Conservation (phyloP, 2,797 vertebrate species). For the Typhlichthys eigenmanni region DNA sequence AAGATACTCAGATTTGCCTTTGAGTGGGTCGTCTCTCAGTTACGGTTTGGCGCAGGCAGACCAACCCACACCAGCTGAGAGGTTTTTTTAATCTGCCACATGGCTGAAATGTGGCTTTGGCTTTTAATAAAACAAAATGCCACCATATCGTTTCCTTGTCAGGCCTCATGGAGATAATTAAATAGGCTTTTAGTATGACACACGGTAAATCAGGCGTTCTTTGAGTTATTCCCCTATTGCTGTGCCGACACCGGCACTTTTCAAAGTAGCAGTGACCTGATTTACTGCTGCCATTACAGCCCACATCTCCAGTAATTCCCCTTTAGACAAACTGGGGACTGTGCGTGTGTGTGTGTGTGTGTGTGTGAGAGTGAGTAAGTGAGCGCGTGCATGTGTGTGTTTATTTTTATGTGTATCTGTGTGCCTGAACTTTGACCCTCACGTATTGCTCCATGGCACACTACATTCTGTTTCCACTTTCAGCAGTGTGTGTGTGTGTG, state of each 20-base stretch:
- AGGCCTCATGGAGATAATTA: constrained; percentile 31
- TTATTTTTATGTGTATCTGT: constrained; percentile 6
- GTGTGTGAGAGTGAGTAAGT: not conserved
- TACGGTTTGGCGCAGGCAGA: constrained; percentile 59
- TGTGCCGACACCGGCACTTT: constrained; percentile 33
- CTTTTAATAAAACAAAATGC: constrained; percentile 51
- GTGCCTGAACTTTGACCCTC: constrained; percentile 14
- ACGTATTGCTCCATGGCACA: constrained; percentile 5
- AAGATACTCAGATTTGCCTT: constrained; percentile 49
- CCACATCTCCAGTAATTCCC: constrained; percentile 26
- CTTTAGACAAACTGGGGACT: constrained; percentile 13
- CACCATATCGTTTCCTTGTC: constrained; percentile 39
- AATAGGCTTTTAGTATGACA: constrained; percentile 23
- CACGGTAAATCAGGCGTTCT: constrained; percentile 36
- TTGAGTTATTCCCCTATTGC: constrained; percentile 21
- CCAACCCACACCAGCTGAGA: constrained; percentile 38
- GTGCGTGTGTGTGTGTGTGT: constrained; percentile 4
- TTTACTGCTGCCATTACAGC: constrained; percentile 21
- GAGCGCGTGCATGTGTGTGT: constrained; percentile 5
- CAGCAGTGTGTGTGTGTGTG: constrained; percentile 9
- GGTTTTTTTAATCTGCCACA: constrained; percentile 51
- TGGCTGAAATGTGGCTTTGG: constrained; percentile 53
- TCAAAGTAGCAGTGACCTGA: constrained; percentile 37
- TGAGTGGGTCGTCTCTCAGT: constrained; percentile 49
- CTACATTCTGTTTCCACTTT: constrained; percentile 33